These are phyloP conservation scores for Boloria selene DNA, from an alignment of 2,888 invertebrate genomes.

Conservation along the genomic window DNA sequence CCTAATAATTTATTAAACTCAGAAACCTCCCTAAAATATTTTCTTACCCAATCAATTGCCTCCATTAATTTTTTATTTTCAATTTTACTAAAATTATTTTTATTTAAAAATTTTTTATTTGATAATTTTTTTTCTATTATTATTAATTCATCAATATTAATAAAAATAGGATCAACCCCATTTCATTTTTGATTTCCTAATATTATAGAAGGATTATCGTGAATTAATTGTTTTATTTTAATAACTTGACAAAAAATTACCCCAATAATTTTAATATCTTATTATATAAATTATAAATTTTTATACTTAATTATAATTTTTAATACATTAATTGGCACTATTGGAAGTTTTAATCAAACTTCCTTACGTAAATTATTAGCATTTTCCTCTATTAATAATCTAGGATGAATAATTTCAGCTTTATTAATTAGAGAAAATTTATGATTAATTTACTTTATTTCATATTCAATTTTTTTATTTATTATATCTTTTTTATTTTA, in stretches of 20 bases:
- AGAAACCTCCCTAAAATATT: slow-evolving; percentile 84
- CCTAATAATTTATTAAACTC: slow-evolving; percentile 73
- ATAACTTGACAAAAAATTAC: no score
- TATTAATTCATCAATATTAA: slow-evolving; percentile 35
- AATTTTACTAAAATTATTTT: no score
- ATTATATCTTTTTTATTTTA: not conserved
- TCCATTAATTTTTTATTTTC: slow-evolving; percentile 81
- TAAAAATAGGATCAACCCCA: no score
- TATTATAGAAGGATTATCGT: no score
- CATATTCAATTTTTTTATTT: no score
- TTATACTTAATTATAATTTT: no score
- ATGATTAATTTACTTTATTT: not conserved
- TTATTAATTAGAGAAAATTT: not conserved
- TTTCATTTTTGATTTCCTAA: no score
- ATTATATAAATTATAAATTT: no score
- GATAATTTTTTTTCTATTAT: slow-evolving; percentile 38
- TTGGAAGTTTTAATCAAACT: slow-evolving; percentile 4
- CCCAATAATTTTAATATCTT: no score
- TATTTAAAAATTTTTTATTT: no score
- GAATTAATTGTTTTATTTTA: no score
- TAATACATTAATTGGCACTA: no score
- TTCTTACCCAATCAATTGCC: slow-evolving; percentile 82
- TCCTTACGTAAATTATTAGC: not conserved
- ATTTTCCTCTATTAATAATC: slow-evolving; percentile 7
- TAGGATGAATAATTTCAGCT: not conserved